A percentile compares a stretch with the other conserved stretches of the same genome.
Evolutionary conservation across 2,113 vertebrate species (phyloP).

Genomic region (Cepphus grylle): DNA sequence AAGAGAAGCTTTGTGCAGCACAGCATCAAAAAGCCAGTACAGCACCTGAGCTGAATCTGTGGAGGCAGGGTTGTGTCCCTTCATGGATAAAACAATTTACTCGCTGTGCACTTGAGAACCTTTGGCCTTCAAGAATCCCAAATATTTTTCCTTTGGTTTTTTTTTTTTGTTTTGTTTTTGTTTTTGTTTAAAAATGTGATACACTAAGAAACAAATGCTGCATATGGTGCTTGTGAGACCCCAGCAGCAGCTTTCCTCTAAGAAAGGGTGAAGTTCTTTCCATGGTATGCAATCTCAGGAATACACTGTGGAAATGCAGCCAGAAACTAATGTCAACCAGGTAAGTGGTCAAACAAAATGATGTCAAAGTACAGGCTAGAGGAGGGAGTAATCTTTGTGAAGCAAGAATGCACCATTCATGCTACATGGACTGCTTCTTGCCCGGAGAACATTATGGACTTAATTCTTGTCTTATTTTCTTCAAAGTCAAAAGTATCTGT

Average conservation of each 20-base stretch:
- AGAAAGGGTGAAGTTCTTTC: background rate
- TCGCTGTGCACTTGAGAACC: background rate
- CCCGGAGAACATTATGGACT: background rate
- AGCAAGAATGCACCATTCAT: background rate
- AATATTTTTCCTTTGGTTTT: background rate
- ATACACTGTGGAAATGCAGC: background rate
- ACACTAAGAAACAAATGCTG: background rate
- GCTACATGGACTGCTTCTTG: background rate
- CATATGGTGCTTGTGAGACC: background rate
- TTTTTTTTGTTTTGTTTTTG: background rate
- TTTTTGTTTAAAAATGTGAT: no score
- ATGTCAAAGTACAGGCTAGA: background rate
- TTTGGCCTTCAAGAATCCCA: background rate
- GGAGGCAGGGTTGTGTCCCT: background rate
- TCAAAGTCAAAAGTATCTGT: background rate
- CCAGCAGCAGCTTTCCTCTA: background rate
- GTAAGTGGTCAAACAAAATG: background rate
- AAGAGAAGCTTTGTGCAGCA: background rate
- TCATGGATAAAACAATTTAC: background rate
- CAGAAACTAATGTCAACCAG: background rate
- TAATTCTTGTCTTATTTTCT: background rate
- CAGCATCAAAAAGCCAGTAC: background rate
- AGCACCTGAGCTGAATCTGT: fast-evolving
- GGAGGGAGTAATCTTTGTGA: background rate
- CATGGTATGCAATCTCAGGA: background rate